phyloP scores from a whole-genome alignment of 2,888 invertebrate species.

The Drosophila austrosaltans region DNA sequence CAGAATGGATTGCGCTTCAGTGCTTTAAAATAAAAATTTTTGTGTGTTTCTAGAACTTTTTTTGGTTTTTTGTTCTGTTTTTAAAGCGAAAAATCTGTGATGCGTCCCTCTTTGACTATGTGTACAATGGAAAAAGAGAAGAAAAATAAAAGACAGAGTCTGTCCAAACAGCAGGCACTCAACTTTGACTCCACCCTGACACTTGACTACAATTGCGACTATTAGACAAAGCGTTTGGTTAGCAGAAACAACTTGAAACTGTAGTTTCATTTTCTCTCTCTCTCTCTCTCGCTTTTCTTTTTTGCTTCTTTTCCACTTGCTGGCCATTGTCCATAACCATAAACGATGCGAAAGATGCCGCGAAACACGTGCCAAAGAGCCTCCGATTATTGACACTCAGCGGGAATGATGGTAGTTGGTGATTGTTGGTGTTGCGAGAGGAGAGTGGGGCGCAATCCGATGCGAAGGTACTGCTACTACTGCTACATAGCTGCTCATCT shows the following conservation, averaged over 20 bases:
- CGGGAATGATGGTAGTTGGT: not conserved
- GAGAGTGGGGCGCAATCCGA: not conserved
- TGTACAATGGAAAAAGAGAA: constrained; percentile 7
- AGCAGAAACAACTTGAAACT: constrained; percentile 28
- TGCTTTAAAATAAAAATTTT: too few species aligned
- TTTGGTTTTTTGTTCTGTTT: too few species aligned
- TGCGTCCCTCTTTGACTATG: constrained; percentile 1
- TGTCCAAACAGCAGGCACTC: constrained; percentile 8
- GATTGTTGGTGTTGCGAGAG: not conserved
- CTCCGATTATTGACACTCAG: constrained; percentile 39
- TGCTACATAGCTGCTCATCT: not conserved
- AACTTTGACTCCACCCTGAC: constrained; percentile 45
- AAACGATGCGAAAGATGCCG: constrained; percentile 57
- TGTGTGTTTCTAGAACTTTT: too few species aligned
- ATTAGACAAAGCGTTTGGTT: constrained; percentile 46
- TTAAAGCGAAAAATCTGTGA: too few species aligned
- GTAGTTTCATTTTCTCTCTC: constrained; percentile 5
- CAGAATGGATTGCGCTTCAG: too few species aligned
- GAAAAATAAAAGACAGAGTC: constrained; percentile 5
- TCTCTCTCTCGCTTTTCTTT: not conserved
- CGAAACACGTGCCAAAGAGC: constrained; percentile 58
- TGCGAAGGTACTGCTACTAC: not conserved
- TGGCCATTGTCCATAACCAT: constrained; percentile 47
- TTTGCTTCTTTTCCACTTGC: constrained; percentile 23
- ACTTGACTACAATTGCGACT: constrained; percentile 66